Conservation (phyloP, 2,797 vertebrate species). For the Chelonia mydas region DNA sequence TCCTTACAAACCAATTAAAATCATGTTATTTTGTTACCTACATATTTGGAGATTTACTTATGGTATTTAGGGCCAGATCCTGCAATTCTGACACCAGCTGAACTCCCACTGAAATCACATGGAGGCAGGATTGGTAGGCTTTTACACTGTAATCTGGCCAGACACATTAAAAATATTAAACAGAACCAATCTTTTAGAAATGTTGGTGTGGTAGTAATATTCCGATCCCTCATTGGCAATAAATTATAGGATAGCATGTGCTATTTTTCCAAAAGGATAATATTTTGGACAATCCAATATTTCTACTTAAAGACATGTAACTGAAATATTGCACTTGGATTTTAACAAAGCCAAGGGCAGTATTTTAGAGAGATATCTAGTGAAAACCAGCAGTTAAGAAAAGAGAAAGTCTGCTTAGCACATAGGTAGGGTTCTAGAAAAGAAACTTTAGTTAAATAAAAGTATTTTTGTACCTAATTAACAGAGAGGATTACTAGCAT, state of each 20-base stretch:
- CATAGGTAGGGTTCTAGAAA: constrained; percentile 32
- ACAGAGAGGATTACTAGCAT: not conserved
- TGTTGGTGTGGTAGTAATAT: not conserved
- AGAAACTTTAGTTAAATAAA: constrained; percentile 49
- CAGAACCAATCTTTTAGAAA: not conserved
- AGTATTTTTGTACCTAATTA: not conserved
- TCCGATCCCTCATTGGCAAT: not conserved
- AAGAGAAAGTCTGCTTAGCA: not conserved
- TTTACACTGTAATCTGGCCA: not conserved
- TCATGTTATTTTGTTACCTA: not conserved
- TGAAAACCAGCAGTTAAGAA: constrained; percentile 27
- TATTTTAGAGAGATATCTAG: constrained; percentile 17
- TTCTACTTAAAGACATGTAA: not conserved
- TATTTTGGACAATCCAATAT: not conserved
- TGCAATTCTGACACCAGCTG: not conserved
- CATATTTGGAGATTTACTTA: not conserved
- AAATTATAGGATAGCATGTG: not conserved
- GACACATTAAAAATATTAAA: not conserved
- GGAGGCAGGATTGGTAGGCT: not conserved
- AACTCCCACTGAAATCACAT: not conserved
- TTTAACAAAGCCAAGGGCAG: not conserved
- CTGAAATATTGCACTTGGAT: not conserved
- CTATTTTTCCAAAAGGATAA: not conserved
- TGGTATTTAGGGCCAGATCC: not conserved
- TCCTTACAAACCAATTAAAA: not conserved